phyloP scores from a whole-genome alignment of 1,140 invertebrate species.

The Gryon sp. region DNA sequence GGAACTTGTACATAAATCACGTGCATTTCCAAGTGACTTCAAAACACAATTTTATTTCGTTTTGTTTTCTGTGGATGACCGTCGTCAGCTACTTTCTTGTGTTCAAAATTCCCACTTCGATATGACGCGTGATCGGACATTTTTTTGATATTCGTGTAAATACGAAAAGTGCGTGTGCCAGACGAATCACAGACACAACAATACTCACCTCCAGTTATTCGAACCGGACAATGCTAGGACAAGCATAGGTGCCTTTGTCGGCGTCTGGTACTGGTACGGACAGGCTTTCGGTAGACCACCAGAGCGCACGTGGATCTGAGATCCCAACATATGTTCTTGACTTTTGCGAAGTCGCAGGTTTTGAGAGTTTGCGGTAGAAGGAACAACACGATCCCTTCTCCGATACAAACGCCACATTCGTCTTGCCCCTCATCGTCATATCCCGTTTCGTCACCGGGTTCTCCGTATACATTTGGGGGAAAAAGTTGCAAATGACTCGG shows the following conservation, averaged over 20 bases:
- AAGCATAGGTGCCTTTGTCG: slow-evolving; percentile 72
- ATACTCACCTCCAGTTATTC: slow-evolving; percentile 67
- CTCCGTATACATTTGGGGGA: slow-evolving; percentile 40
- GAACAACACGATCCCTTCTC: slow-evolving; percentile 33
- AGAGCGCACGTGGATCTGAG: slow-evolving; percentile 70
- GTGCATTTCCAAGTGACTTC: slow-evolving; percentile 1
- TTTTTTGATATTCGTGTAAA: slow-evolving; percentile 55
- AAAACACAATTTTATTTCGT: slow-evolving; percentile 19
- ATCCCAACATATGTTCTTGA: slow-evolving; percentile 68
- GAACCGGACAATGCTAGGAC: slow-evolving; percentile 69
- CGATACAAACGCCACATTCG: slow-evolving; percentile 25
- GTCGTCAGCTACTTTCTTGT: slow-evolving; percentile 7
- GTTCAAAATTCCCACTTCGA: background rate
- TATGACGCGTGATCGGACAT: slow-evolving; percentile 12
- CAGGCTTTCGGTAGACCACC: slow-evolving; percentile 70
- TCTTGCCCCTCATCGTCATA: background rate
- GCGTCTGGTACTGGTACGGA: slow-evolving; percentile 59
- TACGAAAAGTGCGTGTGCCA: slow-evolving; percentile 68
- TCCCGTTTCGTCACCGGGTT: slow-evolving; percentile 15
- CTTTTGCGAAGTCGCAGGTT: slow-evolving; percentile 65
- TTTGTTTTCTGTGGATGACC: background rate
- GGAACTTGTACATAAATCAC: slow-evolving; percentile 31
- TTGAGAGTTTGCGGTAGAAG: slow-evolving; percentile 42
- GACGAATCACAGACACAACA: slow-evolving; percentile 68
- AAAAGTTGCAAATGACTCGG: slow-evolving; percentile 53